phyloP scores from a whole-genome alignment of 2,888 invertebrate species.

The Drosophila histrio region DNA sequence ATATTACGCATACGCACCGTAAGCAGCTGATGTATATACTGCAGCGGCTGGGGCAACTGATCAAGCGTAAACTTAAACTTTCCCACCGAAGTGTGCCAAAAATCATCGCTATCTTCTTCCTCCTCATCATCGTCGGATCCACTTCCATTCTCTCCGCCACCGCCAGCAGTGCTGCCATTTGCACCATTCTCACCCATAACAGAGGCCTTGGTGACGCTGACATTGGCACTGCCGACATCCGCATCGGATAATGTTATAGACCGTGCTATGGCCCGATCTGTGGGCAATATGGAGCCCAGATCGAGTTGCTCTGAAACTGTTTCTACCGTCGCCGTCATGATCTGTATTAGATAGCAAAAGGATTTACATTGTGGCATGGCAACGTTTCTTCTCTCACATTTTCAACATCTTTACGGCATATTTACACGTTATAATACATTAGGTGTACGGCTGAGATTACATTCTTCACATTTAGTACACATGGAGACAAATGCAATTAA shows the following conservation, averaged over 20 bases:
- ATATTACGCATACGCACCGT: constrained; percentile 84
- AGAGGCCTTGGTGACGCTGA: constrained; percentile 88
- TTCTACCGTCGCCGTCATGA: constrained; percentile 97
- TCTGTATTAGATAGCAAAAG: constrained; percentile 85
- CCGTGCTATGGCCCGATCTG: constrained; percentile 92
- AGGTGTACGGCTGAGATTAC: constrained; percentile 47
- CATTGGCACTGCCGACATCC: constrained; percentile 91
- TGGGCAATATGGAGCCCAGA: constrained; percentile 93
- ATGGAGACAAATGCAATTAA: constrained; percentile 65
- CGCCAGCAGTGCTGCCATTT: constrained; percentile 88
- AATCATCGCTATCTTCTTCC: constrained; percentile 89
- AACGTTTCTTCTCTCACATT: not conserved
- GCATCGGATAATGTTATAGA: constrained; percentile 95
- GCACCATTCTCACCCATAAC: constrained; percentile 87
- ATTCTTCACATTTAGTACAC: constrained; percentile 63
- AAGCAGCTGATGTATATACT: constrained; percentile 95
- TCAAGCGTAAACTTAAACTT: constrained; percentile 96
- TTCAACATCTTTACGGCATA: constrained; percentile 50
- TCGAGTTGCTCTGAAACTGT: constrained; percentile 96
- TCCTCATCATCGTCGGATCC: constrained; percentile 89
- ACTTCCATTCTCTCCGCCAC: constrained; percentile 87
- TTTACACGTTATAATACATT: constrained; percentile 56
- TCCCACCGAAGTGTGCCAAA: constrained; percentile 97
- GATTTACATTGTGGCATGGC: constrained; percentile 30
- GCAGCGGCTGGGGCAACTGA: constrained; percentile 95